Conservation (phyloP, 2,113 vertebrate species). For the Macquaria ambigua region DNA sequence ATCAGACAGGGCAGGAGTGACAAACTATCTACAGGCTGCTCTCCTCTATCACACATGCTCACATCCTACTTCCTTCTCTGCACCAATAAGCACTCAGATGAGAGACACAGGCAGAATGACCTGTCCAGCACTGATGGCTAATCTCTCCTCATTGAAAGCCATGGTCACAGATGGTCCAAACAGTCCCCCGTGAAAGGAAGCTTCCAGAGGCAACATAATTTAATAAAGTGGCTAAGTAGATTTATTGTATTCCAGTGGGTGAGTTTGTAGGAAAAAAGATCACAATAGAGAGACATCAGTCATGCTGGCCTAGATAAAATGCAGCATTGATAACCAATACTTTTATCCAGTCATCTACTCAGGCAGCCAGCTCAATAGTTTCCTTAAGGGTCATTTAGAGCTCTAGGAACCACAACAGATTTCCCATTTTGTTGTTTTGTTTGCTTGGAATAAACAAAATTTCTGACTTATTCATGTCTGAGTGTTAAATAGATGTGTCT, state of each 20-base stretch:
- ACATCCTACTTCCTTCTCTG: slow-evolving; percentile 20
- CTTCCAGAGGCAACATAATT: slow-evolving; percentile 55
- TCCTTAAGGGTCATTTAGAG: slow-evolving; percentile 26
- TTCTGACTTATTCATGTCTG: not conserved
- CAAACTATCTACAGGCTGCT: slow-evolving; percentile 28
- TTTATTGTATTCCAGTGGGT: slow-evolving; percentile 51
- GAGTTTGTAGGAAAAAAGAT: slow-evolving; percentile 10
- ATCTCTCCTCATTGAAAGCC: slow-evolving; percentile 51
- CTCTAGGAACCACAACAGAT: not conserved
- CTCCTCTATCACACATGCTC: slow-evolving; percentile 28
- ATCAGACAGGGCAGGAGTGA: not conserved
- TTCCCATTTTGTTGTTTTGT: not conserved
- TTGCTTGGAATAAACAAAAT: not conserved
- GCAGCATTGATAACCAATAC: slow-evolving; percentile 42
- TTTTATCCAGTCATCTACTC: slow-evolving; percentile 34
- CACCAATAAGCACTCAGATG: slow-evolving; percentile 48
- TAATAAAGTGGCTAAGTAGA: slow-evolving; percentile 62
- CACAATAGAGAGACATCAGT: slow-evolving; percentile 31
- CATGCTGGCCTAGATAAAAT: slow-evolving; percentile 45
- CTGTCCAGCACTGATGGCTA: slow-evolving; percentile 14
- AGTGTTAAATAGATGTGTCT: not conserved
- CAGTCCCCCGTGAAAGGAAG: slow-evolving; percentile 51
- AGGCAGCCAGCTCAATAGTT: not conserved
- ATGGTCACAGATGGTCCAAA: slow-evolving; percentile 64
- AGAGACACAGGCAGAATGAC: slow-evolving; percentile 39